These are phyloP conservation scores for Palythoa heliodiscus DNA, from an alignment of 92 coral and sea anemone genomes.

Conservation along the genomic window DNA sequence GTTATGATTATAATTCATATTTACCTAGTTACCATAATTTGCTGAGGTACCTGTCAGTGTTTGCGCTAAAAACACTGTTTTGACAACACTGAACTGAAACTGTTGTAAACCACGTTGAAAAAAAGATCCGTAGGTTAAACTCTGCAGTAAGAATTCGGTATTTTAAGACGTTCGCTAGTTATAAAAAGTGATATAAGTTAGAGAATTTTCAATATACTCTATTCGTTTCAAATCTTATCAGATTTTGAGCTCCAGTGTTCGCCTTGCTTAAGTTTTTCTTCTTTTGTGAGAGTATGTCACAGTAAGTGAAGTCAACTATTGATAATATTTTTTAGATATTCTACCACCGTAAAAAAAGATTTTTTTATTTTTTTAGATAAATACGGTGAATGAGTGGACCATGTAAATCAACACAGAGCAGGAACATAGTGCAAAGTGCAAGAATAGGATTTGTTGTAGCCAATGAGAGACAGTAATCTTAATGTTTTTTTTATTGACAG, in stretches of 20 bases:
- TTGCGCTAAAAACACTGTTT: slow-evolving; percentile 45
- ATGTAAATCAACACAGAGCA: too few relatives aligned
- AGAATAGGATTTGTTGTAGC: too few relatives aligned
- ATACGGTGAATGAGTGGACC: too few relatives aligned
- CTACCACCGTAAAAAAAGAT: too few relatives aligned
- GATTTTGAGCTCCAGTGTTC: not conserved
- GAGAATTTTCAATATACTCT: not conserved
- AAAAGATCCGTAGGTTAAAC: not conserved
- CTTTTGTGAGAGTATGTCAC: too few relatives aligned
- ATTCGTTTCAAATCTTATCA: not conserved
- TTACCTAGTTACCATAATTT: slow-evolving; percentile 15
- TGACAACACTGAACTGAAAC: slow-evolving; percentile 1
- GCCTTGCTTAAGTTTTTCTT: too few relatives aligned
- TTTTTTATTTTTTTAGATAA: too few relatives aligned
- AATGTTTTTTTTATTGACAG: too few relatives aligned
- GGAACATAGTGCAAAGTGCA: too few relatives aligned
- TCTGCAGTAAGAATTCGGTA: not conserved
- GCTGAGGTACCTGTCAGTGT: slow-evolving; percentile 70
- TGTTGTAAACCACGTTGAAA: not conserved
- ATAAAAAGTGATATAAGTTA: not conserved
- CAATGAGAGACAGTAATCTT: too few relatives aligned
- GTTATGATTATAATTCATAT: not conserved
- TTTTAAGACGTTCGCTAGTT: not conserved
- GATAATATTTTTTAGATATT: too few relatives aligned
- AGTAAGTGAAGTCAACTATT: too few relatives aligned